Conservation (phyloP, 1,140 invertebrate species). For the Archivesica marissinica region DNA sequence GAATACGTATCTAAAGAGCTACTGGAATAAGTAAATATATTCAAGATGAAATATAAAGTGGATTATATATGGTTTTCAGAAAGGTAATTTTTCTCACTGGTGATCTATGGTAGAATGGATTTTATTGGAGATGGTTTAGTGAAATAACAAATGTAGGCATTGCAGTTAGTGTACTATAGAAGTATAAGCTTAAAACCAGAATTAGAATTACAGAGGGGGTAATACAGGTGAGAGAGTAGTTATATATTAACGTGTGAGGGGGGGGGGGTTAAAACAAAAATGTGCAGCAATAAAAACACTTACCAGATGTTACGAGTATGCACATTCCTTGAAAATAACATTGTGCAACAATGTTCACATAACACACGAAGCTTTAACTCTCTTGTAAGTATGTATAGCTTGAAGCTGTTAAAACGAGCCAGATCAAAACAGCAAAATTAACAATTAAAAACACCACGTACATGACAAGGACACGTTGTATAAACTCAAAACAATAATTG, state of each 20-base stretch:
- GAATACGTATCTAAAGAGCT: too few species aligned
- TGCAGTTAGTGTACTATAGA: background rate
- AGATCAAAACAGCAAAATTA: background rate
- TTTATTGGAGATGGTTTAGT: background rate
- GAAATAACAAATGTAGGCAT: background rate
- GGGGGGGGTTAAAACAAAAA: background rate
- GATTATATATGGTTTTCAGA: too few species aligned
- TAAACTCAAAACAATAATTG: background rate
- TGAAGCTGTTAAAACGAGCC: constrained; percentile 32
- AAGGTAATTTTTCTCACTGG: too few species aligned
- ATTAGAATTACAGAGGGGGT: background rate
- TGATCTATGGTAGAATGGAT: background rate
- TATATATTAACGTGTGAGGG: background rate
- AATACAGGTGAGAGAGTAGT: background rate
- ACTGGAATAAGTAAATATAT: too few species aligned
- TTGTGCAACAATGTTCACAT: background rate
- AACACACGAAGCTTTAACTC: background rate
- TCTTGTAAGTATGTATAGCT: constrained; percentile 6
- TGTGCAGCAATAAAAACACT: constrained; percentile 25
- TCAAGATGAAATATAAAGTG: too few species aligned
- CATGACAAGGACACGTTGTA: constrained; percentile 8
- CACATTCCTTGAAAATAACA: constrained; percentile 26
- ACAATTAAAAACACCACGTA: background rate
- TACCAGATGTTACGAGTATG: constrained; percentile 25
- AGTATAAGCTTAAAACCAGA: background rate